Base-by-base conservation (phyloP, 1,140 invertebrate genomes). In the Panulirus ornatus region DNA sequence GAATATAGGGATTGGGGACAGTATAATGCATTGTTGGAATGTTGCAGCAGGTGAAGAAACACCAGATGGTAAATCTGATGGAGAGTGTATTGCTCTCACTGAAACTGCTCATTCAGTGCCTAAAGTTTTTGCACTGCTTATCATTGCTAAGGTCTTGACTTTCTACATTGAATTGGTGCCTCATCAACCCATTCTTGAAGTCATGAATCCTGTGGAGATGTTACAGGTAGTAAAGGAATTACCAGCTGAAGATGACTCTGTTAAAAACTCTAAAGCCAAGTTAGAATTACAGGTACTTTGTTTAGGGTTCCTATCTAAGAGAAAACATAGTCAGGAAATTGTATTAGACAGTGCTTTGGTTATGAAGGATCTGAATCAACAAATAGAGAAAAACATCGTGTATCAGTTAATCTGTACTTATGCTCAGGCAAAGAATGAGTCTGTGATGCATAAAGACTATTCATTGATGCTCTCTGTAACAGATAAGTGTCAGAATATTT, bases 241-340 rank as follows among this genome's bases (percentile, higher is more conserved):
- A 38, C 54, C 73, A 22, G 36, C 6, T 79, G n/a, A 58, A 30
- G 34, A 63, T 70, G 54, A 88, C n/a, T 22, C 11, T 81, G 27
- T 40, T 22, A 79, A 36, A 22, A 66, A 47, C 0, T 9, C 34
- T 22, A 81, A 88, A 40, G 58, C 36, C n/a, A 79, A 88, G 30
- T 19, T 88, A 79, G 85, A 88, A 34, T 54, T 88, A 11, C 85
- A 88, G 22, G 38, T 88, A 1, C 38, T 88, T 22, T 88, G 85
- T 54, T 51, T 88, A 36, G 85, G 66, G 16, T 44, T 78, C 42
- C 19, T 88, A 30, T 38, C 75, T 27, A 19, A 30, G 34, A 70
- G 54, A n/a, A 79, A 47, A 40, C 16, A 78, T 2, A 88, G 85
- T 36, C 75, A 54, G 30, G 85, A 81, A 19, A 40, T 40, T 30